These are phyloP conservation scores for Hyphantria cunea DNA, from an alignment of 1,140 invertebrate species.

Conservation along the genomic window DNA sequence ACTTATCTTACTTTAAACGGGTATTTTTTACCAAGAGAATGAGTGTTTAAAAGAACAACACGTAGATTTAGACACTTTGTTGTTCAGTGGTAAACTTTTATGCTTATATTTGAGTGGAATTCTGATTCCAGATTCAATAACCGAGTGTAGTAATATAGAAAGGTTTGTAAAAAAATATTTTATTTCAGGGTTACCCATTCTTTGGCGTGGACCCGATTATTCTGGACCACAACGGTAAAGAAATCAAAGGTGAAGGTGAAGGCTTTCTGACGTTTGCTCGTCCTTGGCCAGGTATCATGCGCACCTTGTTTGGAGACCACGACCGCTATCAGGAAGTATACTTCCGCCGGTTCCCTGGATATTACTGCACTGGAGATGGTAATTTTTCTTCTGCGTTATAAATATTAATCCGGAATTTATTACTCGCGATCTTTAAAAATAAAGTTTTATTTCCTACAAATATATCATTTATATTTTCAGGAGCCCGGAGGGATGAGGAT, in stretches of 20 bases:
- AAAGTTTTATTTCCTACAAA: too few relatives aligned
- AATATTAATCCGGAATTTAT: too few relatives aligned
- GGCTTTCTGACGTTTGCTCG: constrained; percentile 96
- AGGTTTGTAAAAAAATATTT: background rate
- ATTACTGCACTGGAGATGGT: constrained; percentile 99
- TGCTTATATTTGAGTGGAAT: too few relatives aligned
- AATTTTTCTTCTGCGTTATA: constrained; percentile 56
- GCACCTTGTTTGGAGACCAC: constrained; percentile 95
- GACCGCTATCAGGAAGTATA: constrained; percentile 96
- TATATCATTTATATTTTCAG: constrained; percentile 75
- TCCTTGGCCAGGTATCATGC: constrained; percentile 99
- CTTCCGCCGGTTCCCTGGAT: constrained; percentile 97
- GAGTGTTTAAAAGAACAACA: too few relatives aligned
- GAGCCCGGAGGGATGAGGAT: constrained; percentile 94
- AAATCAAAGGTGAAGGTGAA: constrained; percentile 94
- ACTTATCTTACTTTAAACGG: too few relatives aligned
- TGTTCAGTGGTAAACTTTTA: too few relatives aligned
- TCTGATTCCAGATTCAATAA: too few relatives aligned
- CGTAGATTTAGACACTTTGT: too few relatives aligned
- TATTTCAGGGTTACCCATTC: constrained; percentile 95
- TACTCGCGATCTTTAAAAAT: too few relatives aligned
- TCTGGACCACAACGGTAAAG: constrained; percentile 93
- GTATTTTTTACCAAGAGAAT: too few relatives aligned
- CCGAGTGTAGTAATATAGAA: too few relatives aligned
- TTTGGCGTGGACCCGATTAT: constrained; percentile 96